Conservation (phyloP, 2,113 vertebrate species). For the Platysteira castanea region DNA sequence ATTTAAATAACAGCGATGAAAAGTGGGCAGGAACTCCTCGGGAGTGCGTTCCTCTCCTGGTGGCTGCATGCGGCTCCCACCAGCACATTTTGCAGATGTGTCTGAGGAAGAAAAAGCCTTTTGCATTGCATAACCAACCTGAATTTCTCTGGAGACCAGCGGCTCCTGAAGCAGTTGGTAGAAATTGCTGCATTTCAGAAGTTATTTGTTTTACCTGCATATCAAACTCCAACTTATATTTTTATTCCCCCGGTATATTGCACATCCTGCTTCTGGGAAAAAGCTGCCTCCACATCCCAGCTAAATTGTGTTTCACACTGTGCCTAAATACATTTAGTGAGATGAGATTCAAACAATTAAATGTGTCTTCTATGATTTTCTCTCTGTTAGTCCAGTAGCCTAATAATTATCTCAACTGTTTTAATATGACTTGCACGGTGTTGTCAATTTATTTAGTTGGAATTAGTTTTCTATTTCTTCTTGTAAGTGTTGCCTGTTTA, state of each 20-base stretch:
- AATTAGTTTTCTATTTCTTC: slow-evolving; percentile 78
- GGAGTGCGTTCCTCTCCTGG: not conserved
- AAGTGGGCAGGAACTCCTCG: not conserved
- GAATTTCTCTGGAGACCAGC: not conserved
- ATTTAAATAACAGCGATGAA: slow-evolving; percentile 45
- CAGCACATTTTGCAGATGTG: slow-evolving; percentile 4
- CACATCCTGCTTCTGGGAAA: not conserved
- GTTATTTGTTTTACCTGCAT: slow-evolving; percentile 43
- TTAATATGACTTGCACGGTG: slow-evolving; percentile 65
- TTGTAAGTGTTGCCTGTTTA: slow-evolving; percentile 79
- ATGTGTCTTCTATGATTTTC: slow-evolving; percentile 62
- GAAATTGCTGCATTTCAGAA: not conserved
- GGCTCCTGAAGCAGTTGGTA: not conserved
- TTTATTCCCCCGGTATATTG: slow-evolving; percentile 1
- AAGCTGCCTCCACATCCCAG: not conserved
- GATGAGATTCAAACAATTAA: slow-evolving; percentile 75
- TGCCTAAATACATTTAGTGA: slow-evolving; percentile 51
- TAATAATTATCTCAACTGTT: slow-evolving; percentile 68
- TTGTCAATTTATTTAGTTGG: slow-evolving; percentile 75
- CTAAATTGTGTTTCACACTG: slow-evolving; percentile 49
- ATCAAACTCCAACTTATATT: slow-evolving; percentile 22
- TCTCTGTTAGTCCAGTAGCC: slow-evolving; percentile 60
- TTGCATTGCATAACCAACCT: slow-evolving; percentile 18
- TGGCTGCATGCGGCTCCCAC: not conserved
- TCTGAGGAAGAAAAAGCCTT: slow-evolving; percentile 32